A percentile compares a stretch with the other conserved stretches of the same genome.
These are phyloP conservation scores for Agrotis ipsilon DNA, from an alignment of 2,888 invertebrate genomes.

Conservation along the genomic window DNA sequence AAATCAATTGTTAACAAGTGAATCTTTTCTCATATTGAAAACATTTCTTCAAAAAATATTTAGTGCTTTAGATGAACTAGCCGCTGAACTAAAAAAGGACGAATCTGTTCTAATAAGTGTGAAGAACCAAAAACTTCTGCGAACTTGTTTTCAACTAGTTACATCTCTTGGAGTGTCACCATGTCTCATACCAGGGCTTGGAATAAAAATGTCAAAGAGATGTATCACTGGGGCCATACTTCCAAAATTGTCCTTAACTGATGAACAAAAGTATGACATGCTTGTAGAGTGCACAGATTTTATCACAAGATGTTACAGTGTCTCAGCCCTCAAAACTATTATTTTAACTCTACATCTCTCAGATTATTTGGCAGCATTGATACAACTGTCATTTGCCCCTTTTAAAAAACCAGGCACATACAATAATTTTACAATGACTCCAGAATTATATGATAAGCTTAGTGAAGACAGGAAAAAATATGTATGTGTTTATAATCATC, in stretches of 20 bases:
- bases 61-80: constrained; percentile 82
- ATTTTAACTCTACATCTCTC: constrained; percentile 91
- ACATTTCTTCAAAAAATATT: constrained; percentile 85
- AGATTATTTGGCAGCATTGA: constrained; percentile 92
- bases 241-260: constrained; percentile 77
- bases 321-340: constrained; percentile 90
- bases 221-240: constrained; percentile 79
- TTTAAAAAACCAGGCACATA: constrained; percentile 91
- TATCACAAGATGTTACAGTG: constrained; percentile 85
- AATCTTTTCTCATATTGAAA: constrained; percentile 74
- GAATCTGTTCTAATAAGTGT: constrained; percentile 91
- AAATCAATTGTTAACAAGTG: constrained; percentile 44
- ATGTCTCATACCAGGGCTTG: constrained; percentile 93
- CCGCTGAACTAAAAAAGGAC: constrained; percentile 74
- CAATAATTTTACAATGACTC: constrained; percentile 89
- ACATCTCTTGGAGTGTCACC: constrained; percentile 93
- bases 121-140: constrained; percentile 92
- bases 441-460: constrained; percentile 89
- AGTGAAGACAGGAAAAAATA: constrained; percentile 89
- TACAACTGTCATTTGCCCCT: constrained; percentile 93
- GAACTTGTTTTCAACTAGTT: constrained; percentile 92
- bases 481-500: constrained; percentile 84
- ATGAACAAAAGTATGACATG: constrained; percentile 89
- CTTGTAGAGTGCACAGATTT: constrained; percentile 88
- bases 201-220: constrained; percentile 87